phyloP scores from a whole-genome alignment of 2,888 invertebrate genomes.

The Pristionchus exspectatus region DNA sequence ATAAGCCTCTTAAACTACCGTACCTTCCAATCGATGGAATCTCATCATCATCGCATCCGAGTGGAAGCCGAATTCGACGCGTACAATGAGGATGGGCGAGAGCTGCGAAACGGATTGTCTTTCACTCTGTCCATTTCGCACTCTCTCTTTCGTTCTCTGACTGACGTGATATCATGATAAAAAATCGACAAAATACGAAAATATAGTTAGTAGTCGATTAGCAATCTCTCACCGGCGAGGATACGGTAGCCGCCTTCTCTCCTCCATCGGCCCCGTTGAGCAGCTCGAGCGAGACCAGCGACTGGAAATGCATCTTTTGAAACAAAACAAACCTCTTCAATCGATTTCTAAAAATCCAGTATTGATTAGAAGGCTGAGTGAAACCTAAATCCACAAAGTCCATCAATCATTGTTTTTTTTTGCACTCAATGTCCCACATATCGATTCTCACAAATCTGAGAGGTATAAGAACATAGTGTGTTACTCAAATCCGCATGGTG shows the following conservation, averaged over 20 bases:
- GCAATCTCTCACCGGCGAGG: neutral
- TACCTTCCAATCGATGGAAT: slow-evolving; percentile 51
- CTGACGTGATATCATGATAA: too few relatives aligned
- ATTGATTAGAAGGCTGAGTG: too few relatives aligned
- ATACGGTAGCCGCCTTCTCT: slow-evolving; percentile 43
- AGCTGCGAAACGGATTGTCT: neutral
- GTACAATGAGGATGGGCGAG: slow-evolving; percentile 33
- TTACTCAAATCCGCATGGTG: too few relatives aligned
- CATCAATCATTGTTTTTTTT: too few relatives aligned
- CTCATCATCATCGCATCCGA: slow-evolving; percentile 50
- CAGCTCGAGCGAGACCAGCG: slow-evolving; percentile 43
- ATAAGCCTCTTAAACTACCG: neutral
- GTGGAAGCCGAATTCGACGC: slow-evolving; percentile 49
- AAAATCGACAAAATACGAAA: too few relatives aligned
- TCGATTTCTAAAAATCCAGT: too few relatives aligned
- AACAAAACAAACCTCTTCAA: too few relatives aligned
- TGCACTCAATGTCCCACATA: too few relatives aligned
- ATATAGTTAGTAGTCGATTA: neutral
- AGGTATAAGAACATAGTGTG: too few relatives aligned
- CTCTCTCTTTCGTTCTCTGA: neutral
- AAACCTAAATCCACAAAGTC: too few relatives aligned
- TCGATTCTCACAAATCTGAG: too few relatives aligned
- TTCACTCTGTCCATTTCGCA: neutral
- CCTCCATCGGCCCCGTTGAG: neutral
- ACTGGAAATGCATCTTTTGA: neutral